Evolutionary conservation across 2,797 vertebrate species (phyloP).

Genomic region (Pampus argenteus): DNA sequence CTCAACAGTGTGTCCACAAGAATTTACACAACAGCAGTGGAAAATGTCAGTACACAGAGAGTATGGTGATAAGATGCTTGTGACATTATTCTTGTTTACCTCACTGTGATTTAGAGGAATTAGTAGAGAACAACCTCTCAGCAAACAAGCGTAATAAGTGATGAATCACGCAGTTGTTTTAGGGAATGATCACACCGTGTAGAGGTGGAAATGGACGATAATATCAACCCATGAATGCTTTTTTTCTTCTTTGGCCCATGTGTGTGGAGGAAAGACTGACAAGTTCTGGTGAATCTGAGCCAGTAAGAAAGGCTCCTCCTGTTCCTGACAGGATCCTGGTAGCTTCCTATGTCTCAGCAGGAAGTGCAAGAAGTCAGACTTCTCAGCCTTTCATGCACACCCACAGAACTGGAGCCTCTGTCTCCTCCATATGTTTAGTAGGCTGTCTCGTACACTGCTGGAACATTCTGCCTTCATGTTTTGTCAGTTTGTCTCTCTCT

Average conservation of each 20-base stretch:
- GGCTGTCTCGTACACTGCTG: constrained; percentile 12
- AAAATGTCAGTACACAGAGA: constrained; percentile 78
- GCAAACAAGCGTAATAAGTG: constrained; percentile 7
- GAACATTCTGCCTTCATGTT: constrained; percentile 41
- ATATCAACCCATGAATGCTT: constrained; percentile 15
- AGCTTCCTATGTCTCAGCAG: constrained; percentile 84
- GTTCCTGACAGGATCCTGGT: constrained; percentile 84
- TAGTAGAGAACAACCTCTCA: constrained; percentile 12
- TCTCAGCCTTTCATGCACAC: constrained; percentile 73
- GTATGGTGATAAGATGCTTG: constrained; percentile 66
- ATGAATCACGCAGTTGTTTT: constrained; percentile 38
- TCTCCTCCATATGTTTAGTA: constrained; percentile 44
- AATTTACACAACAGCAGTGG: constrained; percentile 75
- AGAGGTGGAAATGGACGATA: constrained; percentile 1
- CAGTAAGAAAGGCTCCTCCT: constrained; percentile 72
- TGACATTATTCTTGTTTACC: constrained; percentile 30
- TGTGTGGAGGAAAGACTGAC: constrained; percentile 54
- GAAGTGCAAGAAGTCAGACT: constrained; percentile 81
- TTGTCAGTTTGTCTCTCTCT: constrained; percentile 35
- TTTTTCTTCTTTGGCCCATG: constrained; percentile 4
- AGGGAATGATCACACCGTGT: constrained; percentile 7
- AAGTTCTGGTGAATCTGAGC: constrained; percentile 63
- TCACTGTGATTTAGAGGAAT: constrained; percentile 41
- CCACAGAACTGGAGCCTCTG: constrained; percentile 54
- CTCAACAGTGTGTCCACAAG: constrained; percentile 68